Percentiles rank a stretch among this genome's conserved stretches.
Conservation (phyloP, 2,113 vertebrate genomes). For the Clarias gariepinus region DNA sequence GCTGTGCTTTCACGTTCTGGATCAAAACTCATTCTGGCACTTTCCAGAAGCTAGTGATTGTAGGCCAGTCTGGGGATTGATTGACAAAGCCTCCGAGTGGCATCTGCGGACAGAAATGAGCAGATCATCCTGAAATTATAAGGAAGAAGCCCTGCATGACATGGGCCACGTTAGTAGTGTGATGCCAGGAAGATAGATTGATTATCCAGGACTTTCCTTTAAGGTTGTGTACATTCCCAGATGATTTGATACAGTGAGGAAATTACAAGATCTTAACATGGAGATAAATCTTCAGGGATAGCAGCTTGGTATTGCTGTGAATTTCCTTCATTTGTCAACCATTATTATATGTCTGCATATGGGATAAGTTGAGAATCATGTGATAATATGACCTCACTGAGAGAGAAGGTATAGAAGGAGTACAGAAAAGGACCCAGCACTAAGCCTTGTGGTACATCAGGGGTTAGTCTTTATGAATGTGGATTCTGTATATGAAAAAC, state of each 20-base stretch:
- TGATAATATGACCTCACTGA: background rate
- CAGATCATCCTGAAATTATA: background rate
- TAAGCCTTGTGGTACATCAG: background rate
- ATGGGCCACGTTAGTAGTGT: background rate
- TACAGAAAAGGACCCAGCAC: background rate
- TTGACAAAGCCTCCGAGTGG: background rate
- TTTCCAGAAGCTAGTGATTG: background rate
- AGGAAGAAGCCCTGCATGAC: background rate
- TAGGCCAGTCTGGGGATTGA: background rate
- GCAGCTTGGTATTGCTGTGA: background rate
- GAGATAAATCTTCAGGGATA: background rate
- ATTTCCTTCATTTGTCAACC: background rate
- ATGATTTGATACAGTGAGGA: background rate
- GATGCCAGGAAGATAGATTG: background rate
- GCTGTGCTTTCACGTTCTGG: background rate
- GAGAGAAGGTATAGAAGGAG: background rate
- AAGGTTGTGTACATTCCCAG: too few relatives aligned
- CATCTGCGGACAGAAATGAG: too few relatives aligned
- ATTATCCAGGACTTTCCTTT: background rate
- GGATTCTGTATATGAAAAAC: background rate
- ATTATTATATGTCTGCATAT: background rate
- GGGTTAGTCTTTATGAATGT: background rate
- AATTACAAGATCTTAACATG: background rate
- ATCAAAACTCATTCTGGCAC: background rate
- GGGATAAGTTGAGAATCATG: background rate